These are phyloP conservation scores for Arenicola marina DNA, from an alignment of 2,888 invertebrate species.

Conservation along the genomic window DNA sequence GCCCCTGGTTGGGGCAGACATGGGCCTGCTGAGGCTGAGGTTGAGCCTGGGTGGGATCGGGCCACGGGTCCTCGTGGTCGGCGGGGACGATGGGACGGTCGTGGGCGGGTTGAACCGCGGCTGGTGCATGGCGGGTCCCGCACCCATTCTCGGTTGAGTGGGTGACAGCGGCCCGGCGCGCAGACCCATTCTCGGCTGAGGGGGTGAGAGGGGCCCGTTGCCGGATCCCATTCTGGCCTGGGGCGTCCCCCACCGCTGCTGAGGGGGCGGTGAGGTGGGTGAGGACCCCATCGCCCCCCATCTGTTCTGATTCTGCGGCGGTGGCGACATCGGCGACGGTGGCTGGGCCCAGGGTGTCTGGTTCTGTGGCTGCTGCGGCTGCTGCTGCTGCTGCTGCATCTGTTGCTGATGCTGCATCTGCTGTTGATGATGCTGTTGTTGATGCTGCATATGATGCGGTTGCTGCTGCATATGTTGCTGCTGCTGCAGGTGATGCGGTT, in stretches of 20 bases:
- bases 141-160: too few relatives aligned
- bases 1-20: not conserved
- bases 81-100: not conserved
- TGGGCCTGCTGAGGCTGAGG: not conserved
- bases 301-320: too few relatives aligned
- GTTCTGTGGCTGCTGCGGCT: too few relatives aligned
- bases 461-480: not conserved
- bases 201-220: too few relatives aligned
- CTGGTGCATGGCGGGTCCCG: too few relatives aligned
- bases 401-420: not conserved
- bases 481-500: not conserved
- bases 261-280: too few relatives aligned
- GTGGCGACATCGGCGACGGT: not conserved
- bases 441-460: not conserved
- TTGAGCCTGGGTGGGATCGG: not conserved
- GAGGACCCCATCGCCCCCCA: too few relatives aligned
- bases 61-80: not conserved
- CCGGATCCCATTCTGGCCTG: too few relatives aligned
- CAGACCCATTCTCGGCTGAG: too few relatives aligned
- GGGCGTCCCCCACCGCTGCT: too few relatives aligned
- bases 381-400: not conserved
- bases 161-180: too few relatives aligned
- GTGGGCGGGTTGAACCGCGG: not conserved
- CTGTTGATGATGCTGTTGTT: not conserved
- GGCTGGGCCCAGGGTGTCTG: not conserved